phyloP scores from a whole-genome alignment of 2,888 invertebrate species.

The Hydraecia micacea region DNA sequence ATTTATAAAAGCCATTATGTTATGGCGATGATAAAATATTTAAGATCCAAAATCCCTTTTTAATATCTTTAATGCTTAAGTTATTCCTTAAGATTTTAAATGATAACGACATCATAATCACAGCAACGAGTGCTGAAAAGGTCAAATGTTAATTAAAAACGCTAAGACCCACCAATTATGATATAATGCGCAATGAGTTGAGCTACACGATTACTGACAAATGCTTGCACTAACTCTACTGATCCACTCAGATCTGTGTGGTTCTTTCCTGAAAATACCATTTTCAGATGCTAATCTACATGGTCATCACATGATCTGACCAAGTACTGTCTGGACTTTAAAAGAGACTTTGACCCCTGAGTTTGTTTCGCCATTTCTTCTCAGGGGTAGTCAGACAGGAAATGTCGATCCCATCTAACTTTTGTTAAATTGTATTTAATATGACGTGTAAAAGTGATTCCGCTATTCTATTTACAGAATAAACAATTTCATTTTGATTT shows the following conservation, averaged over 20 bases:
- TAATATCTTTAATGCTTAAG: constrained; percentile 14
- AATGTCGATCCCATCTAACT: background rate
- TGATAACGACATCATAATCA: constrained; percentile 35
- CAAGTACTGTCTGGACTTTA: background rate
- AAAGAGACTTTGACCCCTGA: background rate
- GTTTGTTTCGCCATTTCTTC: background rate
- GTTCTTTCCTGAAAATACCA: background rate
- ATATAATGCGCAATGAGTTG: background rate
- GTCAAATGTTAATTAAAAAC: constrained; percentile 43
- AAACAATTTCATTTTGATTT: background rate
- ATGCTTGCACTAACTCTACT: background rate
- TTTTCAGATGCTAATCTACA: background rate
- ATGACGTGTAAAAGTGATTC: background rate
- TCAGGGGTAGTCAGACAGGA: background rate
- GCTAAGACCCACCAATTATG: constrained; percentile 10
- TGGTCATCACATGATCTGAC: background rate
- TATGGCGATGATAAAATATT: background rate
- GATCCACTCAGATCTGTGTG: background rate
- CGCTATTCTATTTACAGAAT: background rate
- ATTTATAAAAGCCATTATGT: constrained; percentile 6
- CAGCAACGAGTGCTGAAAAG: constrained; percentile 23
- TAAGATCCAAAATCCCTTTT: background rate
- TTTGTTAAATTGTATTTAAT: too few species aligned
- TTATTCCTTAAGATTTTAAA: constrained; percentile 12
- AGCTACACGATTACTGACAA: background rate